Evolutionary conservation across 2,797 vertebrate species (phyloP), one percentile per base, ranked within the genome.

Genomic region (Microctenopoma steveboyesi): DNA sequence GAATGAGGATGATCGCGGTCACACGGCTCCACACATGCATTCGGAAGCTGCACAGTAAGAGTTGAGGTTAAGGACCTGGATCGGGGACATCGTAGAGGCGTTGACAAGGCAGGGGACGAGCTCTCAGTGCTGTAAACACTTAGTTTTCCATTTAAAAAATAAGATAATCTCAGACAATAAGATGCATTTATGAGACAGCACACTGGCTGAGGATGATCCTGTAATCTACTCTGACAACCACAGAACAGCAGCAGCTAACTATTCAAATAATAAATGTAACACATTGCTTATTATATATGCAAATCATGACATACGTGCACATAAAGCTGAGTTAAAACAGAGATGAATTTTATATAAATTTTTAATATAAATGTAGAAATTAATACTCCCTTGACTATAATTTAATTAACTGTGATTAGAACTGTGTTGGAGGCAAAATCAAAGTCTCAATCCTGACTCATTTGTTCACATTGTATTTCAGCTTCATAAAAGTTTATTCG

Each of bases 181-280:
- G 30, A 56, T 40, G 30, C 65, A 67, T 30, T 15, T 3, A 30
- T 62, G 37, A 33, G 18, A 18, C 28, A 18, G 56, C n/a, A 59
- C 25, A 39, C 6, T 4, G 27, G 42, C 8, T 4, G 9, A 3
- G 42, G 22, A 50, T 49, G 22, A 40, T 9, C 22, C 6, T 56
- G 40, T 50, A 45, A 69, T 64, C 48, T 58, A 30, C 40, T 62
- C 7, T 1, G 9, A 54, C 28, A 62, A 46, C 14, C 30, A n/a
- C 18, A 3, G 42, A 64, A 25, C 37, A 50, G 35, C 2, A 10
- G 57, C 30, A 35, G 28, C 37, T 40, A 45, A 62, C 64, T 51
- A 9, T 42, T 69, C 25, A 35, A 4, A 33, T 33, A 33, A 33
- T 33, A 33, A 33, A 33, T 33, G 30, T 33, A 33, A 33, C 30